Conservation (phyloP, 1,140 invertebrate species). For the Lasioglossum albipes region DNA sequence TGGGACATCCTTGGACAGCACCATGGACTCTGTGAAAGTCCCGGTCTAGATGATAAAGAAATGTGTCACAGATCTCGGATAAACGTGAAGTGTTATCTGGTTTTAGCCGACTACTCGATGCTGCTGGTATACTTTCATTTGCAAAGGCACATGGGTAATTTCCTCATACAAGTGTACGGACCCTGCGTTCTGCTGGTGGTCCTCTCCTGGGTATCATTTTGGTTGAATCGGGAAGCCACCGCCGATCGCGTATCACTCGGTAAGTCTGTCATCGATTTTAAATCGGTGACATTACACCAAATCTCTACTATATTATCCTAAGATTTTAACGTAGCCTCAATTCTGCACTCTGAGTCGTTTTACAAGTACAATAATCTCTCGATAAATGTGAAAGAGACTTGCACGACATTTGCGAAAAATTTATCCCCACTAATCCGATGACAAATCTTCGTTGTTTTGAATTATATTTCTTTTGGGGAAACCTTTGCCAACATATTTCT, state of each 20-base stretch:
- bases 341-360: too few species aligned
- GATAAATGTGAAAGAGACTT: too few species aligned
- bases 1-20: too few species aligned
- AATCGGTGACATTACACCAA: too few species aligned
- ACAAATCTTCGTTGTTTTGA: too few species aligned
- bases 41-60: background rate
- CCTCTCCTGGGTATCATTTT: conserved; percentile 94
- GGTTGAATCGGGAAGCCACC: conserved; percentile 93
- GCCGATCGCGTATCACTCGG: conserved; percentile 91
- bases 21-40: background rate
- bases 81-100: conserved; percentile 4
- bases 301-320: too few species aligned
- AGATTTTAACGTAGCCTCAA: too few species aligned
- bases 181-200: conserved; percentile 93
- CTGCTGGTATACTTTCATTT: conserved; percentile 91
- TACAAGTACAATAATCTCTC: too few species aligned
- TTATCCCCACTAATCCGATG: too few species aligned
- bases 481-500: too few species aligned
- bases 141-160: conserved; percentile 92
- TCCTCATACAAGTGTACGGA: conserved; percentile 93
- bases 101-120: conserved; percentile 87
- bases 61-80: background rate
- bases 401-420: too few species aligned
- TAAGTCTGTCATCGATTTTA: conserved; percentile 71
- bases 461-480: too few species aligned